These are phyloP conservation scores for Chondrosia reniformis DNA, from an alignment of 37 sponge, comb jelly and placozoan genomes.

Conservation along the genomic window DNA sequence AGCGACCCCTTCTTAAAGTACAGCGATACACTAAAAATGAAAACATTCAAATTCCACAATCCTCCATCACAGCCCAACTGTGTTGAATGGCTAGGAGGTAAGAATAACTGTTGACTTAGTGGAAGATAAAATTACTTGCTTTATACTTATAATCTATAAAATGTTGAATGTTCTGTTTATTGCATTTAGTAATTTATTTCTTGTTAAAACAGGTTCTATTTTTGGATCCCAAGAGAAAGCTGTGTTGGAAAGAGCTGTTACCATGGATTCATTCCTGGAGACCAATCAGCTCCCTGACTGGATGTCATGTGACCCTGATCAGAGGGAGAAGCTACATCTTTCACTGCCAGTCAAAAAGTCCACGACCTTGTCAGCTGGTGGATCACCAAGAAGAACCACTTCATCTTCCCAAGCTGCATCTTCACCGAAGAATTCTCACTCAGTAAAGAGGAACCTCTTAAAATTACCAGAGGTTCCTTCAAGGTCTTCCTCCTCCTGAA, in stretches of 20 bases:
- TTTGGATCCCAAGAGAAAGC: constrained; percentile 67
- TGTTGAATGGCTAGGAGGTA: constrained; percentile 76
- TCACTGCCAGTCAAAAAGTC: constrained; percentile 13
- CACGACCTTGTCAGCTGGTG: not conserved
- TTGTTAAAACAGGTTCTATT: constrained; percentile 81
- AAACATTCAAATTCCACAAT: constrained; percentile 68
- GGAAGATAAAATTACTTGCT: no score
- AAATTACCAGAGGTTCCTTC: no score
- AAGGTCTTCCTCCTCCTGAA: no score
- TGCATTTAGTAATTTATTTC: no score
- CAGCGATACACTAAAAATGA: constrained; percentile 16
- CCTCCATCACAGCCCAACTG: constrained; percentile 59
- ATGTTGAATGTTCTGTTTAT: no score
- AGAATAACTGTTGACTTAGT: no score
- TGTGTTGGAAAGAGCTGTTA: constrained; percentile 63
- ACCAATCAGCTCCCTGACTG: constrained; percentile 71
- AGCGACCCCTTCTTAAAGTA: constrained; percentile 29
- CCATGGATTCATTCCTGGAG: constrained; percentile 57
- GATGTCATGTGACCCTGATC: constrained; percentile 67
- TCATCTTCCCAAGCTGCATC: not conserved
- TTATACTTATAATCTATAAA: no score
- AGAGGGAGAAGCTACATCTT: constrained; percentile 38
- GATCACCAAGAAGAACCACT: no score
- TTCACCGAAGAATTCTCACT: constrained; percentile 6
- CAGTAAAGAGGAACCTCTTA: no score